Base-by-base conservation (phyloP, 2,113 vertebrate species). In the Psittacula cyanocephala region DNA sequence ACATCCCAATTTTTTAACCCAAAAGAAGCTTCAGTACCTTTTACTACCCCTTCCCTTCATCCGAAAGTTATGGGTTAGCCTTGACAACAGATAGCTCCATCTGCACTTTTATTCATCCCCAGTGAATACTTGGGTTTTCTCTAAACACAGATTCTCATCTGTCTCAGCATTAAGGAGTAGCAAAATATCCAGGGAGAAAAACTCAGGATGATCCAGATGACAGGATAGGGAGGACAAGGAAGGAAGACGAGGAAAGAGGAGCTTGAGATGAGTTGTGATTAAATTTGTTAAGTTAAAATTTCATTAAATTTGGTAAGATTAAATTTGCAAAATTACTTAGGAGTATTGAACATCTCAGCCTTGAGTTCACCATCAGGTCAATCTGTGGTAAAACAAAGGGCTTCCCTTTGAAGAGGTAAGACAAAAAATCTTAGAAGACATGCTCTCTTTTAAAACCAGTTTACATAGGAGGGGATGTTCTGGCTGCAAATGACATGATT, bases 271-370 rank as follows among this genome's bases (percentile, higher is more conserved):
- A 91, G 39, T 11, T 74, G 53, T 77, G 62, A 77, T 92, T 60
- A 64, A n/a, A 62, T 76, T 75, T 89, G 28, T 81, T 70, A 67
- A 35, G 7, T 79, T 87, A 41, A 78, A 94, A 82, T 80, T 83
- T 83, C 18, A 91, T 96, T 88, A 41, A 22, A 89, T 86, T 79
- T 79, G 43, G 76, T 93, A 50, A 60, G 41, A 94, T 91, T 91
- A 80, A 53, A 96, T 91, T 71, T 50, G 39, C 37, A 81, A 81
- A 89, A 93, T 91, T 81, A 83, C 44, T n/a, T n/a, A 39, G 50
- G 23, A 86, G 11, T 67, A 79, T n/a, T 72, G 64, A 74, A 52
- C 6, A 4, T 44, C 80, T 13, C 72, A 93, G 90, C 75, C 53
- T 79, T 29, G 64, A 80, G 88, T 72, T 85, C 63, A 76, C 16